These are phyloP conservation scores for Erebia epiphron DNA, from an alignment of 2,888 invertebrate species.

Conservation along the genomic window DNA sequence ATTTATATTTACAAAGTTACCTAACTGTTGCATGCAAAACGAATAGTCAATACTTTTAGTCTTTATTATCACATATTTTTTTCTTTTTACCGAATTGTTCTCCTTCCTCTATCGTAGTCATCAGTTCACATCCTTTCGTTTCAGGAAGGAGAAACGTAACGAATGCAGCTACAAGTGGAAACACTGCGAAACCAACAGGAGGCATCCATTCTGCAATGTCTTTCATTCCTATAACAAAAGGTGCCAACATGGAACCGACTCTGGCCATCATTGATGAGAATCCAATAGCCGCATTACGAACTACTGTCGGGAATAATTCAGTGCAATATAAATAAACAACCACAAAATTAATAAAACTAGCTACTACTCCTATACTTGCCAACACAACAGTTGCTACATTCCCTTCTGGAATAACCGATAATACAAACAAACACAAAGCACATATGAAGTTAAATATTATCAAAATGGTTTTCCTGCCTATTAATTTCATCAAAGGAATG, in stretches of 20 bases:
- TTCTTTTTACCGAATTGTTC: slow-evolving; percentile 80
- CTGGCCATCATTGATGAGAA: slow-evolving; percentile 95
- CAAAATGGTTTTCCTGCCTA: slow-evolving; percentile 86
- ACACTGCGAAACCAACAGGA: slow-evolving; percentile 86
- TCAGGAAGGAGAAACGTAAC: slow-evolving; percentile 87
- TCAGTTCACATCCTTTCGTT: slow-evolving; percentile 88
- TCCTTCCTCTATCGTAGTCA: slow-evolving; percentile 91
- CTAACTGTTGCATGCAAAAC: neutral
- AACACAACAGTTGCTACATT: slow-evolving; percentile 76
- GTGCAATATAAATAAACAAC: slow-evolving; percentile 93
- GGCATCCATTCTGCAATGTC: slow-evolving; percentile 83
- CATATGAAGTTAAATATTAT: slow-evolving; percentile 85
- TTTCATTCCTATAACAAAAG: slow-evolving; percentile 87
- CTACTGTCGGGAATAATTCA: slow-evolving; percentile 94
- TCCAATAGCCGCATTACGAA: slow-evolving; percentile 93
- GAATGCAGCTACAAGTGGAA: slow-evolving; percentile 84
- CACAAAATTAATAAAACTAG: slow-evolving; percentile 92
- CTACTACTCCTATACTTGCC: slow-evolving; percentile 89
- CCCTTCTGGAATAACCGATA: slow-evolving; percentile 80
- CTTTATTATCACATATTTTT: slow-evolving; percentile 28
- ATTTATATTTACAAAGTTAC: slow-evolving; percentile 6
- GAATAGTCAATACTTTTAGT: slow-evolving; percentile 13
- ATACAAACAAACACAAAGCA: slow-evolving; percentile 83
- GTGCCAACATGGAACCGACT: slow-evolving; percentile 93
- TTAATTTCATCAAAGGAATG: slow-evolving; percentile 84